Base-by-base conservation (phyloP, 2,113 vertebrate genomes). In the Tragulus kanchil region DNA sequence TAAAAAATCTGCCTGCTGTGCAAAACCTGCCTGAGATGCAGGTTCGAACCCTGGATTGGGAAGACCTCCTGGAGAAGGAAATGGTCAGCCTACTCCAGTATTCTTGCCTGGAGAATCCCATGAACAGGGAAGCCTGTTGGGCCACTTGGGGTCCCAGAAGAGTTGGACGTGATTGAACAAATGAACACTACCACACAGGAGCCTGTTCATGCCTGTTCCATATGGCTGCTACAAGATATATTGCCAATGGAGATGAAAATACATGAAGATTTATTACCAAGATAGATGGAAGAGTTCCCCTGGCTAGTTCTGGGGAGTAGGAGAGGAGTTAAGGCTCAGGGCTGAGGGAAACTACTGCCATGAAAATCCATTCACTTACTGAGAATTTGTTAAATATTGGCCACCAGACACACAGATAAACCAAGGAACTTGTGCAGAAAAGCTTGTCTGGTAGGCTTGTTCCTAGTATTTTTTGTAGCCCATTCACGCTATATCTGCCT, bases 191-290 rank as follows among this genome's bases (percentile, higher is more conserved):
- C 69, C 23, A 23, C 36, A 73, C 36, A 2, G 62, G 26, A 89
- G 69, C 45, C 21, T 89, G 96, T 89, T 78, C 17, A 17, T 88
- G 56, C 48, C 28, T 85, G 6, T 81, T 91, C 12, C 73, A 26
- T 58, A 42, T 69, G 36, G 15, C 75, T 61, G 67, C 31, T 94
- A 1, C 61, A 92, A 95, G 71, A 42, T 69, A 85, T 86, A 65
- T 86, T 86, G 59, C 19, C 87, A 79, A 88, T 6, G 31, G 31
- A 85, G 92, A 50, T 84, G 48, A 87, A 87, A 75, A 78, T 54
- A 67, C 52, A 23, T 88, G 84, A 91, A 83, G 17, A 36, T 36
- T 36, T 36, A 36, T 36, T 36, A 36, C 36, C 36, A 36, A 36
- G 36, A 36, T 36, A 36, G 36, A 36, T 36, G 36, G 36, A 36